A percentile compares a stretch with the other conserved stretches of the same genome.
phyloP scores from a whole-genome alignment of 2,888 invertebrate species.

The Agelastica alni region DNA sequence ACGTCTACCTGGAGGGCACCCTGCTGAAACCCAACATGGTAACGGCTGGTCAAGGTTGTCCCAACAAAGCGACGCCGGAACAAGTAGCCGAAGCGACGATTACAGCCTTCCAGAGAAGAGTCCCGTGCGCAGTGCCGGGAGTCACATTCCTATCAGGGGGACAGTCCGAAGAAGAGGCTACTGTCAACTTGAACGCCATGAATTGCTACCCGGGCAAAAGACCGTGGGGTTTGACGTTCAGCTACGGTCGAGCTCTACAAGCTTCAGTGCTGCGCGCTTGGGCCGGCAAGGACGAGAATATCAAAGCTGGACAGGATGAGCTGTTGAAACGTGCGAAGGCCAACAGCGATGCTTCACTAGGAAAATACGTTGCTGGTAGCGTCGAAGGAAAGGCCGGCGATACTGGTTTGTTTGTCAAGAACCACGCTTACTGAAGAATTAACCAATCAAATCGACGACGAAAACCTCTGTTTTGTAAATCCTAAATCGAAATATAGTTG shows the following conservation, averaged over 20 bases:
- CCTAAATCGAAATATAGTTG: background rate
- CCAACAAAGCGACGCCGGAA: constrained; percentile 66
- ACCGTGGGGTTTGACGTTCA: constrained; percentile 98
- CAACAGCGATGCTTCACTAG: constrained; percentile 88
- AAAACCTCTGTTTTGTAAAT: background rate
- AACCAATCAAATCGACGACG: background rate
- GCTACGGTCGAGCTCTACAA: constrained; percentile 96
- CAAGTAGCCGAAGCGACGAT: constrained; percentile 93
- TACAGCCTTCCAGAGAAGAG: constrained; percentile 87
- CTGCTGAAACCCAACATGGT: constrained; percentile 99
- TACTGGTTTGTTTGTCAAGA: constrained; percentile 88
- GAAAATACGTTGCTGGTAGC: constrained; percentile 89
- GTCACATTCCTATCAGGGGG: constrained; percentile 98
- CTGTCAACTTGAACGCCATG: constrained; percentile 94
- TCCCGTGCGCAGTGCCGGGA: constrained; percentile 95
- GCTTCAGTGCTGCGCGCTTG: constrained; percentile 95
- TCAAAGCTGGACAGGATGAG: constrained; percentile 82
- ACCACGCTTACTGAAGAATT: constrained; percentile 84
- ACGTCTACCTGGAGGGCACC: constrained; percentile 96
- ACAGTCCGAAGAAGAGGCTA: constrained; percentile 97
- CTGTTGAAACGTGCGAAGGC: constrained; percentile 86
- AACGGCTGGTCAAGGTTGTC: constrained; percentile 48
- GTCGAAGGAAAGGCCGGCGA: constrained; percentile 84
- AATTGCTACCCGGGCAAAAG: constrained; percentile 80
- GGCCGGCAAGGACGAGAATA: constrained; percentile 89